phyloP scores from a whole-genome alignment of 2,113 vertebrate species.

The Natator depressus region DNA sequence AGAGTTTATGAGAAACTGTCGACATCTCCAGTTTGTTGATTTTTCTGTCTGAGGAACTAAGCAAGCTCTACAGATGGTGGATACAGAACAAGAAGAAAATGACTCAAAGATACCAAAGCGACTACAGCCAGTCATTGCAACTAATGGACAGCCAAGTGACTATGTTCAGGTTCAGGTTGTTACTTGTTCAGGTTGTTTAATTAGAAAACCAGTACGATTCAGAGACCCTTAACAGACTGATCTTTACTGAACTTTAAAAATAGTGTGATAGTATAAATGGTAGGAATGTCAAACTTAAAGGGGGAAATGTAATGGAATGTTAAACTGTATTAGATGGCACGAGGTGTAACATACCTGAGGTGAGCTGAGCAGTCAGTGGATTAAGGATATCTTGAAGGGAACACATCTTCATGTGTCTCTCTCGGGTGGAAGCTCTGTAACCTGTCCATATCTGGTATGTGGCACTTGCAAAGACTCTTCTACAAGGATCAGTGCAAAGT shows the following conservation, averaged over 20 bases:
- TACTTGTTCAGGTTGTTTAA: not conserved
- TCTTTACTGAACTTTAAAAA: not conserved
- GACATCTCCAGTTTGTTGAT: not conserved
- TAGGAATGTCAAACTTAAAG: not conserved
- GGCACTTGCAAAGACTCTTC: not conserved
- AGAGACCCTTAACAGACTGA: not conserved
- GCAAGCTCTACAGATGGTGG: not conserved
- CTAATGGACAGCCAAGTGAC: not conserved
- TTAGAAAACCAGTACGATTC: not conserved
- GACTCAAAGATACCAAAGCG: not conserved
- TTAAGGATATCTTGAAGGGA: not conserved
- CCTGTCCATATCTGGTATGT: not conserved
- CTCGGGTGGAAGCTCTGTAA: not conserved
- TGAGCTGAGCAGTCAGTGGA: not conserved
- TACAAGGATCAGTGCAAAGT: rapidly evolving
- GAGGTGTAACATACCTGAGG: not conserved
- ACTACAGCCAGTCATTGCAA: not conserved
- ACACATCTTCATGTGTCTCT: not conserved
- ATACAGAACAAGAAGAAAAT: not conserved
- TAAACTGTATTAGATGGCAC: not conserved
- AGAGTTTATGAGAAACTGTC: not conserved
- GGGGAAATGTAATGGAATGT: not conserved
- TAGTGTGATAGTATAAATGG: not conserved
- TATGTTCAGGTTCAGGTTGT: not conserved
- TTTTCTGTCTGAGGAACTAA: too few species aligned